Evolutionary conservation across 1,140 invertebrate genomes (phyloP), one percentile per base, ranked within the genome.

Genomic region (Drosophila baimaii): DNA sequence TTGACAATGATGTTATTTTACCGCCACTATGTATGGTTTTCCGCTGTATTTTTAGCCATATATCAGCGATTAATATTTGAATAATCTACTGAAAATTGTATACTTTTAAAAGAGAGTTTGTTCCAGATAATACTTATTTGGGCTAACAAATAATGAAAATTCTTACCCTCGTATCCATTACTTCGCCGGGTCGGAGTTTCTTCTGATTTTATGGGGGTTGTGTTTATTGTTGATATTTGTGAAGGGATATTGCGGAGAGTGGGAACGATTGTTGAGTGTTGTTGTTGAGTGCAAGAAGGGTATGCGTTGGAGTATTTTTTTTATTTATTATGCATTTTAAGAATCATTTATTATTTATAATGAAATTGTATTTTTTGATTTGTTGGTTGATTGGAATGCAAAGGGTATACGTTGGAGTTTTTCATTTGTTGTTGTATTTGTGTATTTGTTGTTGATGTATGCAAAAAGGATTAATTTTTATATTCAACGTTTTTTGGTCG

Each of bases 161-260:
- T 84, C 96, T 97, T 97, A 98, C 97, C 97, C 97, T 97, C 94
- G 95, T 96, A 91, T 98, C 97, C 93, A 97, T 97, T 92, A 98
- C 96, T 94, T 98, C 97, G 93, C 97, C 97, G 74, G 97, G 97
- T 91, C 97, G 96, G 93, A 98, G 95, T 95, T 97, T 98, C 81
- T 91, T 91, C 90, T 91, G 65, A 21, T 54, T 54, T 52, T 52
- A 94, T 95, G 93, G 49, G 44, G 43, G 39, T 72, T 61, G 41
- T 35, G 31, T 33, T 54, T 21, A 15, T 21, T 52, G 64, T 74
- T 69, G 39, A 27, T 51, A 33, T 52, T 76, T 43, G 52, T 73
- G 80, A 46, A 59, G 61, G 58, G 47, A 19, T 33, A 64, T 93
- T 94, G 71, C 83, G 82, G 81, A 49, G 88, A 54, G 90, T 90